Evolutionary conservation across 2,797 vertebrate genomes (phyloP).

Genomic region (Gadopsis marmoratus): DNA sequence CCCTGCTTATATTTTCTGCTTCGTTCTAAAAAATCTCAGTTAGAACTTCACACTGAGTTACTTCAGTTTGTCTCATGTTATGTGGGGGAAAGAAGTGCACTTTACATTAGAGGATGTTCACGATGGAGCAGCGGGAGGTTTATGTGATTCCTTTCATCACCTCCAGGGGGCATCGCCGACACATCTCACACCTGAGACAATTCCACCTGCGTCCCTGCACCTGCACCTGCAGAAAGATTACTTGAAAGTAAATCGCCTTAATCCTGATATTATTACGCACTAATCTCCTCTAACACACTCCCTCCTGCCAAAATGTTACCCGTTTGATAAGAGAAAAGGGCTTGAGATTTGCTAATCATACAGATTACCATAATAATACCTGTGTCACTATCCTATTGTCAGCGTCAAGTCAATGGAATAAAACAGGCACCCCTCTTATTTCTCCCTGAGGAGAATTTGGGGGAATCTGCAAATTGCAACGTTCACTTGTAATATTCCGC

Average conservation of each 20-base stretch:
- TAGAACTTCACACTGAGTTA: not conserved
- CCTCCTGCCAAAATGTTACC: not conserved
- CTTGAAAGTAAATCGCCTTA: slow-evolving; percentile 13
- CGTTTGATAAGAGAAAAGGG: not conserved
- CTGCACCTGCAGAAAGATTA: slow-evolving; percentile 48
- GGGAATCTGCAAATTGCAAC: slow-evolving; percentile 24
- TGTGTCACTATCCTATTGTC: not conserved
- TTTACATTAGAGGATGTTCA: not conserved
- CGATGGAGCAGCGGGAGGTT: slow-evolving; percentile 22
- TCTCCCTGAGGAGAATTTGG: slow-evolving; percentile 49
- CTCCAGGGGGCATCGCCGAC: slow-evolving; percentile 59
- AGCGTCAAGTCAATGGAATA: not conserved
- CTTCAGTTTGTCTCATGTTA: not conserved
- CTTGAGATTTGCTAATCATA: not conserved
- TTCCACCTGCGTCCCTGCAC: slow-evolving; percentile 48
- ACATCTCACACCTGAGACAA: slow-evolving; percentile 55
- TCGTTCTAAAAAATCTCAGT: not conserved
- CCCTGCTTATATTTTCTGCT: not conserved
- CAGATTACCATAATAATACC: not conserved
- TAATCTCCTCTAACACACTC: slow-evolving; percentile 8
- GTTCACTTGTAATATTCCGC: not conserved
- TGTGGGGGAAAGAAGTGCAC: not conserved
- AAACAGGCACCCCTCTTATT: not conserved
- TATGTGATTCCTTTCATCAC: slow-evolving; percentile 14
- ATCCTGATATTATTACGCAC: slow-evolving; percentile 28